A percentile compares a stretch with the other conserved stretches of the same genome.
Evolutionary conservation across 2,888 invertebrate species (phyloP).

Genomic region (Meteorus colon): DNA sequence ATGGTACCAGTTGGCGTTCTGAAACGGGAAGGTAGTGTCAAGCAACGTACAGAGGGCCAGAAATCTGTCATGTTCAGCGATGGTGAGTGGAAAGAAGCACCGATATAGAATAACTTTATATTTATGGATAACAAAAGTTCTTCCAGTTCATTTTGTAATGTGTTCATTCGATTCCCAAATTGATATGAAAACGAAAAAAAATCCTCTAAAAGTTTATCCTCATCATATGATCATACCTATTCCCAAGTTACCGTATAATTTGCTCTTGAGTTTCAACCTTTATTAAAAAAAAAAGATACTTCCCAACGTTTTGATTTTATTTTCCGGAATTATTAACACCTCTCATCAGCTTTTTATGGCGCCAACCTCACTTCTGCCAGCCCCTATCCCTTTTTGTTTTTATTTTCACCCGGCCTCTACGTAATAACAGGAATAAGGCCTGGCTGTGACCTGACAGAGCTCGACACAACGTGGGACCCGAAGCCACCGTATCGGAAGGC

Average conservation of each 20-base stretch:
- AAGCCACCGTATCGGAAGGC: constrained; percentile 71
- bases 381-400: constrained; percentile 67
- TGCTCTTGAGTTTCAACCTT: background rate
- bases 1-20: constrained; percentile 90
- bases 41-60: constrained; percentile 76
- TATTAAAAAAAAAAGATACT: background rate
- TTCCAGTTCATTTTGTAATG: background rate
- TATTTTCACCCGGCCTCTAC: constrained; percentile 66
- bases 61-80: constrained; percentile 90
- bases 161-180: background rate
- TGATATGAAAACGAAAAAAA: background rate
- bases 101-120: background rate
- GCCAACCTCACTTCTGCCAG: constrained; percentile 28
- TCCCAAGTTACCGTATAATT: constrained; percentile 15
- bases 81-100: constrained; percentile 72
- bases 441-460: constrained; percentile 88
- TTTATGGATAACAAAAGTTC: background rate
- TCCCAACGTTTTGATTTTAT: constrained; percentile 13
- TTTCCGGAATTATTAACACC: constrained; percentile 13
- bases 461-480: constrained; percentile 80
- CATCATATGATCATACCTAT: background rate
- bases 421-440: constrained; percentile 80
- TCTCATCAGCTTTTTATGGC: constrained; percentile 42
- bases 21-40: constrained; percentile 79
- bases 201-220: background rate